Conservation (phyloP, 2,797 vertebrate genomes). For the Sebastiscus albofasciatus region DNA sequence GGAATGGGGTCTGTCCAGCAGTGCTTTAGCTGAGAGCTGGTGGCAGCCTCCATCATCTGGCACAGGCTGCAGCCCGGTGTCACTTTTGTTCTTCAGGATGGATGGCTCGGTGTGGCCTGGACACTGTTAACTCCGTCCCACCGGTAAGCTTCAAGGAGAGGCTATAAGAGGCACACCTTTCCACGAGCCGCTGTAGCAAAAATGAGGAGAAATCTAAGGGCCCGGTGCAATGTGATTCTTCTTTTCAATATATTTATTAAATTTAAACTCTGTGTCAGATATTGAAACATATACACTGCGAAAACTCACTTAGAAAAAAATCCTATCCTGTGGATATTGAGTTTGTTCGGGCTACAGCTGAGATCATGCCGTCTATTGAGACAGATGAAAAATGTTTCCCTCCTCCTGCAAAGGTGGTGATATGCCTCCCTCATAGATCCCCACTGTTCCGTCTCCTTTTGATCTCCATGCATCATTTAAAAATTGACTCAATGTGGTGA, state of each 20-base stretch:
- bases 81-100: slow-evolving; percentile 78
- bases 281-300: slow-evolving; percentile 67
- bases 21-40: slow-evolving; percentile 61
- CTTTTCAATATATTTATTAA: slow-evolving; percentile 75
- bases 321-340: slow-evolving; percentile 67
- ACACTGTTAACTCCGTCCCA: slow-evolving; percentile 72
- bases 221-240: slow-evolving; percentile 50
- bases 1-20: slow-evolving; percentile 69
- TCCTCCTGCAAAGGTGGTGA: slow-evolving; percentile 45
- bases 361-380: slow-evolving; percentile 55
- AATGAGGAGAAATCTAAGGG: slow-evolving; percentile 36
- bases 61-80: slow-evolving; percentile 66
- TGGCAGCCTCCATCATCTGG: slow-evolving; percentile 79
- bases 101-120: slow-evolving; percentile 68
- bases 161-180: slow-evolving; percentile 52
- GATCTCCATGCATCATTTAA: slow-evolving; percentile 63
- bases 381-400: slow-evolving; percentile 67
- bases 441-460: slow-evolving; percentile 41
- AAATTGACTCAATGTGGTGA: slow-evolving; percentile 37
- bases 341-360: slow-evolving; percentile 70
- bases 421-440: slow-evolving; percentile 43
- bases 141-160: slow-evolving; percentile 74
- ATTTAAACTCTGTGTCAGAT: slow-evolving; percentile 64
- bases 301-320: slow-evolving; percentile 72
- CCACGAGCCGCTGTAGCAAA: slow-evolving; percentile 23